phyloP scores from a whole-genome alignment of 2,797 vertebrate genomes.

The Argyrosomus regius region DNA sequence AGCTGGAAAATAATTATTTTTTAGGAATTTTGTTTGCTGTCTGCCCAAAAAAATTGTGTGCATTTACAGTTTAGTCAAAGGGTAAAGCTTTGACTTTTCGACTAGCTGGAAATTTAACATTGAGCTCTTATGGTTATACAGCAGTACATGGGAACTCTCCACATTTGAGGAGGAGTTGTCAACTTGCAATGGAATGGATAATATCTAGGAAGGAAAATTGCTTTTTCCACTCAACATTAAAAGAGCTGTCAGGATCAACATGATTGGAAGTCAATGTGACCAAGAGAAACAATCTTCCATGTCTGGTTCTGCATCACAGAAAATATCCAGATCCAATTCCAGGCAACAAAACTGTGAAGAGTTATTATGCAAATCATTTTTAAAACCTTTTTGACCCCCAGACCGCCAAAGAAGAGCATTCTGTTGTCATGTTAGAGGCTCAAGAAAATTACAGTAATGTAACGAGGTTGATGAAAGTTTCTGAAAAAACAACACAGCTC shows the following conservation, averaged over 20 bases:
- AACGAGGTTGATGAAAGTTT: slow-evolving; percentile 26
- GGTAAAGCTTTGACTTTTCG: slow-evolving; percentile 21
- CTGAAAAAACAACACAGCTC: not conserved
- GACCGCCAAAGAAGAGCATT: slow-evolving; percentile 21
- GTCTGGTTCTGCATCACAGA: slow-evolving; percentile 44
- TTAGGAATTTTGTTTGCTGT: slow-evolving; percentile 46
- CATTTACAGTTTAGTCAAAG: slow-evolving; percentile 40
- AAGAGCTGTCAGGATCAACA: slow-evolving; percentile 37
- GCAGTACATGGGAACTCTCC: not conserved
- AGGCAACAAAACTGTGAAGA: slow-evolving; percentile 44
- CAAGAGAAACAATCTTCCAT: slow-evolving; percentile 25
- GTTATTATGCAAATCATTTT: slow-evolving; percentile 55
- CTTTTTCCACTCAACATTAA: slow-evolving; percentile 44
- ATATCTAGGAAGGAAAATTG: slow-evolving; percentile 32
- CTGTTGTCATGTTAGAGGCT: slow-evolving; percentile 21
- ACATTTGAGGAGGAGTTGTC: slow-evolving; percentile 26
- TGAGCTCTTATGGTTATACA: slow-evolving; percentile 16
- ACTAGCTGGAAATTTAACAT: slow-evolving; percentile 44
- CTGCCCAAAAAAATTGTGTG: slow-evolving; percentile 19
- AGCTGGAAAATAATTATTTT: slow-evolving; percentile 38
- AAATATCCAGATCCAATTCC: slow-evolving; percentile 50
- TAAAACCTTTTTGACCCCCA: slow-evolving; percentile 29
- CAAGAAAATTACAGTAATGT: slow-evolving; percentile 38
- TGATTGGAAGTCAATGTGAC: slow-evolving; percentile 28
- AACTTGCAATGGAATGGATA: slow-evolving; percentile 21